Evolutionary conservation across 53 echinoderm and acorn worm genomes (phyloP), one percentile per base, ranked within the genome.

Genomic region (Paracentrotus lividus): DNA sequence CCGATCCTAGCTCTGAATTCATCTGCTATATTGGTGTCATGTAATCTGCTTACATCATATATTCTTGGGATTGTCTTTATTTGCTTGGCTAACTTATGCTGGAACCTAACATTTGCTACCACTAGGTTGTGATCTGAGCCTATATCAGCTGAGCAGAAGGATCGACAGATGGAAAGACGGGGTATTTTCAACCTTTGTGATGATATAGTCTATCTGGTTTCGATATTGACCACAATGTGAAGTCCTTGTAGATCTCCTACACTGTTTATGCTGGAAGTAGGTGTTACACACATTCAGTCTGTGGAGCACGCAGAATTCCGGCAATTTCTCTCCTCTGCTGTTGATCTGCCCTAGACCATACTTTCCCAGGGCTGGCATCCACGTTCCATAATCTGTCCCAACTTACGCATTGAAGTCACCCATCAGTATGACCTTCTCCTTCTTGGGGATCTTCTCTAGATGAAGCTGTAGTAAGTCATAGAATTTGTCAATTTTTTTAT

Each of bases 371-470:
- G 90, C 66, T 26, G 77, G 77, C 4, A 65, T 77, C 94, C 90
- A 94, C 14, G 49, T 27, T 36, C 49, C 3, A 44, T 75, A 23
- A 88, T 94, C 88, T 51, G 89, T 32, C 3, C 88, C 94, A 43
- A 94, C 51, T 75, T 94, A 88, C 1, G 93, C 93, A 43, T 60
- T 93, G 14, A 84, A 49, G 51, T 93, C 93, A 0, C 93, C 93
- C 58, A 84, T 44, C 36, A 86, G 6, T 2, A 4, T 12, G 2
- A 55, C 13, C 13, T 55, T 55, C 18, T 55, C 55, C 13, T 55
- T 55, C 55, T 15, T 55, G 2, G 55, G 55, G 5, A 55, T 55
- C 55, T 55, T 55, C 13, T 55, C 15, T 12, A 55, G 13, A 12
- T 55, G 55, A 7, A 55, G 55, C 51, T 51, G 12, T 12, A 51